Evolutionary conservation across 2,888 invertebrate genomes (phyloP), one percentile per base, ranked within the genome.

Genomic region (Diarsia brunnea): DNA sequence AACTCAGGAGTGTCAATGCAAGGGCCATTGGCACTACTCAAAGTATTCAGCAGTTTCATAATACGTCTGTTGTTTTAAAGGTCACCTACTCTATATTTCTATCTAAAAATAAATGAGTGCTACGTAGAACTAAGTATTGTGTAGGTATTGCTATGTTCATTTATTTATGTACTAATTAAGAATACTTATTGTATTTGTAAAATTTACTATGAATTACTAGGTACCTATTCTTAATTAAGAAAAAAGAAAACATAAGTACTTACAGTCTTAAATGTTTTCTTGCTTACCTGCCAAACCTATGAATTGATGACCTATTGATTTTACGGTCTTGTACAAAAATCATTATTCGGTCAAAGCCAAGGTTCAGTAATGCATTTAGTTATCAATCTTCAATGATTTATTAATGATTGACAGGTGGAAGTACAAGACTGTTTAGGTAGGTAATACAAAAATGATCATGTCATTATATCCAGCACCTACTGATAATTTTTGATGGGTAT

Each of bases 401-500:
- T 5, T n/a, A 43, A n/a, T 58, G 38, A 58, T 58, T 75, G 67
- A 19, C 49, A 43, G 14, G 1, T 19, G 43, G 3, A 27, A 68
- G 31, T 60, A 49, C 12, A 12, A 14, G 0, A 63, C 38, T 24
- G 71, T 24, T 38, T 27, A 47, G 64, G 43, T 58, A 65, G n/a
- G 55, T 69, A 69, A 60, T 69, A n/a, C 55, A 63, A 53, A 82
- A 67, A 73, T 53, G 51, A 73, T 60, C 60, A 70, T 31, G 2
- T 63, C 64, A 60, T 63, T 64, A 70, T n/a, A 0, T 60, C 64
- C 51, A 73, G 45, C 47, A 24, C 16, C 19, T 16, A 58, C 43
- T 38, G 63, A 82, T 73, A 68, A n/a, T 45, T 53, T 69, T 68
- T 68, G 58, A 81, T 61, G 38, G 24, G 45, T 69, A 38, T 24